Conservation (phyloP, 2,113 vertebrate species). For the Uria aalge region DNA sequence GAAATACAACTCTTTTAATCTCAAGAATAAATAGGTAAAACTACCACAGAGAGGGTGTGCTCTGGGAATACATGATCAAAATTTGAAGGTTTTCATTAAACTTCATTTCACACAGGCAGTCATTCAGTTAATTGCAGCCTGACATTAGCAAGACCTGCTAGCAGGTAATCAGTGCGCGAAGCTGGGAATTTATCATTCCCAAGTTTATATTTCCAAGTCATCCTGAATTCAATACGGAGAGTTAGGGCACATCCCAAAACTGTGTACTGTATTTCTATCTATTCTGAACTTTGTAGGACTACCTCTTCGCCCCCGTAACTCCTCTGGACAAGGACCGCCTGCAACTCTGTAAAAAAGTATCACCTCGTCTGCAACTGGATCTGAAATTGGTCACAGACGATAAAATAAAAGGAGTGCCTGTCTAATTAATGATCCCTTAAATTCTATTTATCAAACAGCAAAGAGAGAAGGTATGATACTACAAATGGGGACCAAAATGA, state of each 20-base stretch:
- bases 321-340: background rate
- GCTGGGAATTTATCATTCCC: background rate
- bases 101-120: background rate
- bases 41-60: background rate
- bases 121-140: background rate
- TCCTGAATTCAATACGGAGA: background rate
- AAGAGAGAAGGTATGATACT: background rate
- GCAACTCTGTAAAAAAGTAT: background rate
- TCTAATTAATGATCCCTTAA: background rate
- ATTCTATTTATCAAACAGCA: background rate
- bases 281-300: background rate
- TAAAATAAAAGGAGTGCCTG: background rate
- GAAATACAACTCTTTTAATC: background rate
- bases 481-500: background rate
- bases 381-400: background rate
- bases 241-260: background rate
- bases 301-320: background rate
- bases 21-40: slow-evolving; percentile 11
- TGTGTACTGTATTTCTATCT: background rate
- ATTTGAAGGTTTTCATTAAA: background rate
- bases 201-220: background rate
- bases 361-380: background rate
- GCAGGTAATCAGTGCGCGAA: background rate
- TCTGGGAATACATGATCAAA: background rate
- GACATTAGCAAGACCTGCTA: background rate